Percentiles rank a stretch among this genome's conserved stretches.
Evolutionary conservation across 2,888 invertebrate genomes (phyloP).

Genomic region (Mactromeris polynyma): DNA sequence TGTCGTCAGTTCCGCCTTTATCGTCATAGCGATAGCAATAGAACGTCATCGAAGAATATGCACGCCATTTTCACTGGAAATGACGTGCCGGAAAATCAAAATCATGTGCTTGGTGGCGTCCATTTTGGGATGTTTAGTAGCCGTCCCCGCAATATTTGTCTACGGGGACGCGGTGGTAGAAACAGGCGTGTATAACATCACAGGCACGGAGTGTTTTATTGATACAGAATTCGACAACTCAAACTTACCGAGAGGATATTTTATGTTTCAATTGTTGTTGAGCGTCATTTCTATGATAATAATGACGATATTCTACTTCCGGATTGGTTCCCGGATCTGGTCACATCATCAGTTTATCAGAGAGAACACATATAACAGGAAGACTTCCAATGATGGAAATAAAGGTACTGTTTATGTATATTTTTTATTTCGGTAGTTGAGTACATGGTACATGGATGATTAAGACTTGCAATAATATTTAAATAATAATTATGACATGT

Average conservation of each 20-base stretch:
- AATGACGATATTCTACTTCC: slow-evolving; percentile 71
- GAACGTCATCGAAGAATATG: slow-evolving; percentile 80
- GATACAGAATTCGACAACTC: slow-evolving; percentile 68
- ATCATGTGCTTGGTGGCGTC: slow-evolving; percentile 68
- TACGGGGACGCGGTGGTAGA: slow-evolving; percentile 74
- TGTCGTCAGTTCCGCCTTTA: slow-evolving; percentile 77
- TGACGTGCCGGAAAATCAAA: slow-evolving; percentile 72
- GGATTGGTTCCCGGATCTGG: slow-evolving; percentile 69
- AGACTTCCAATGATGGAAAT: slow-evolving; percentile 17
- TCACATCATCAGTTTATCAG: slow-evolving; percentile 67
- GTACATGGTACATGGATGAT: too few species aligned
- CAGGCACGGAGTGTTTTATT: slow-evolving; percentile 78
- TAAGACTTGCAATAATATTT: too few species aligned
- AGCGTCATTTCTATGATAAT: slow-evolving; percentile 66
- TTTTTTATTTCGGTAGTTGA: too few species aligned
- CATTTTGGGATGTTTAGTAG: slow-evolving; percentile 72
- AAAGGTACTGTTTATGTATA: slow-evolving; percentile 20
- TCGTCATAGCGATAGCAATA: slow-evolving; percentile 77
- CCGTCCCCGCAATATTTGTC: slow-evolving; percentile 70
- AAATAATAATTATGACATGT: too few species aligned
- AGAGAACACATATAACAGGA: slow-evolving; percentile 61
- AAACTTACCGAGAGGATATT: slow-evolving; percentile 71
- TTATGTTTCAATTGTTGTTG: slow-evolving; percentile 66
- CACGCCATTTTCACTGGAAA: slow-evolving; percentile 74
- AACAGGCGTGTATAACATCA: slow-evolving; percentile 70